Conservation (phyloP, 2,113 vertebrate species). For the Tinamus guttatus region DNA sequence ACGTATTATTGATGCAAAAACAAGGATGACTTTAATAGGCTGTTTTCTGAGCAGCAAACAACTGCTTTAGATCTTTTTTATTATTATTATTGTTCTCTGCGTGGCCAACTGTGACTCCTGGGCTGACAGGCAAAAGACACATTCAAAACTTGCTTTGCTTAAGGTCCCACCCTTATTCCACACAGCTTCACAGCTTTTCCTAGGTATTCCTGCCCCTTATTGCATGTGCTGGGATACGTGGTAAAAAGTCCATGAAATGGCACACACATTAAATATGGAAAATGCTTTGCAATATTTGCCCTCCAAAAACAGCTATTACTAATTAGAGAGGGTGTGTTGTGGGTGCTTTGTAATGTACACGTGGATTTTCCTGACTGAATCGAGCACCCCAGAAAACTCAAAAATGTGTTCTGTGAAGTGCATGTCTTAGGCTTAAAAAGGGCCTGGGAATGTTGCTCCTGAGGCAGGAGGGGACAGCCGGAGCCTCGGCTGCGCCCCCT, state of each 20-base stretch:
- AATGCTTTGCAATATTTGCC: not conserved
- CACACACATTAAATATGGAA: not conserved
- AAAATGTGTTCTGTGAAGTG: too few species aligned
- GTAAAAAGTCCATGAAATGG: not conserved
- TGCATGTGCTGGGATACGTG: not conserved
- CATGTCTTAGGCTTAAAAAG: not conserved
- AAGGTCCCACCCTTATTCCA: not conserved
- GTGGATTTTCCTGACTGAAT: not conserved
- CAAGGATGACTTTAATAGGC: constrained; percentile 44
- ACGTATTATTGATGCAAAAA: constrained; percentile 20
- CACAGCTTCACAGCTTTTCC: not conserved
- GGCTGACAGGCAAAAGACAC: not conserved
- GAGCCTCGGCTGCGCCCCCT: not conserved
- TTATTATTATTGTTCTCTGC: not conserved
- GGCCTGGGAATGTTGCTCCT: not conserved
- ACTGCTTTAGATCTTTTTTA: not conserved
- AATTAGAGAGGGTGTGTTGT: not conserved
- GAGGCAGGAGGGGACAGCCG: not conserved
- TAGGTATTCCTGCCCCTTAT: not conserved
- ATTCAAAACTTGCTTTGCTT: not conserved
- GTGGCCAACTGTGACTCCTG: constrained; percentile 15
- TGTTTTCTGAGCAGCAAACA: constrained; percentile 32
- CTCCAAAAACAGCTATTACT: not conserved
- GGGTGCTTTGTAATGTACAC: not conserved
- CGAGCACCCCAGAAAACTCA: not conserved